Evolutionary conservation across 2,113 vertebrate genomes (phyloP).

Genomic region (Tachuris rubrigastra): DNA sequence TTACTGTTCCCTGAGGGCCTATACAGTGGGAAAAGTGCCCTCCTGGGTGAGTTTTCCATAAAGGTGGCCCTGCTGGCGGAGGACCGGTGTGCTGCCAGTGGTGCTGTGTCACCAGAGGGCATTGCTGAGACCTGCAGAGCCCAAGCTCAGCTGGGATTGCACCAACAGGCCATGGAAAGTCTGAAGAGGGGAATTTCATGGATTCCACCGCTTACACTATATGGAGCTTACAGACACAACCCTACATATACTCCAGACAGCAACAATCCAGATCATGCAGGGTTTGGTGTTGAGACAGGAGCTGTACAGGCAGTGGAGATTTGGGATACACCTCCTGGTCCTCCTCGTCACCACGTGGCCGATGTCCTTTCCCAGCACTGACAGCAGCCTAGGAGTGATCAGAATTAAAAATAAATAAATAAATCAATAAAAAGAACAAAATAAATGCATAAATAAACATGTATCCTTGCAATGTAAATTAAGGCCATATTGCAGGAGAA

Average conservation of each 20-base stretch:
- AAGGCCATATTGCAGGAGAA: constrained; percentile 12
- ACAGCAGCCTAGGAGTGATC: background rate
- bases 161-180: background rate
- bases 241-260: background rate
- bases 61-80: background rate
- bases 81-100: background rate
- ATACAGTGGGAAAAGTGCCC: background rate
- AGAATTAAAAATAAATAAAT: background rate
- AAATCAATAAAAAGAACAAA: background rate
- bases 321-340: background rate
- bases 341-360: accelerated
- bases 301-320: background rate
- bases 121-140: background rate
- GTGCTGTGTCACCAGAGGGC: background rate
- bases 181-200: accelerated
- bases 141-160: background rate
- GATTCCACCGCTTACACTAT: background rate
- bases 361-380: background rate
- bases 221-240: background rate
- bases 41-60: background rate
- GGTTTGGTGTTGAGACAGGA: accelerated
- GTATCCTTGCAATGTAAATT: background rate
- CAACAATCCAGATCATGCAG: accelerated
- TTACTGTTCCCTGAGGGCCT: background rate
- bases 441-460: background rate